Conservation (phyloP, 2,888 invertebrate species). For the Phyllotreta striolata region DNA sequence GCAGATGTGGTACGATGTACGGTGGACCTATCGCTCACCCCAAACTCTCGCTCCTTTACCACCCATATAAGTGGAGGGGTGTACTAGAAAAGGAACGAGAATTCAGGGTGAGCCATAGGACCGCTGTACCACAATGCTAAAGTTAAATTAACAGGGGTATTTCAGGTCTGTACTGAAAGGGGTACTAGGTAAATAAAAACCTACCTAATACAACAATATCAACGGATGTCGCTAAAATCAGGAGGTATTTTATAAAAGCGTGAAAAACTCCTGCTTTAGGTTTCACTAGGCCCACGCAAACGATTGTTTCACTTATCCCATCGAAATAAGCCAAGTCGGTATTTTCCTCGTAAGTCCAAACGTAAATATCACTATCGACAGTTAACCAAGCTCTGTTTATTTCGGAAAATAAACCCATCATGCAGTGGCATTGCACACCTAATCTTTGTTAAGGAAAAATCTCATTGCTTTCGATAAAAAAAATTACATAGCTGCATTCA, state of each 20-base stretch:
- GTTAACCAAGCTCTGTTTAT: slow-evolving; percentile 97
- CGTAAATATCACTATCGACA: slow-evolving; percentile 96
- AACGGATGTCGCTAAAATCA: slow-evolving; percentile 92
- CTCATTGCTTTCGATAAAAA: not conserved
- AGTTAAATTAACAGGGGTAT: too few species aligned
- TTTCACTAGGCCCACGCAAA: slow-evolving; percentile 89
- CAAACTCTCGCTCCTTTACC: too few species aligned
- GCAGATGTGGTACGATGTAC: not conserved
- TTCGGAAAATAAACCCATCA: slow-evolving; percentile 97
- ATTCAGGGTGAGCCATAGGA: too few species aligned
- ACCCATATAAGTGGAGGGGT: too few species aligned
- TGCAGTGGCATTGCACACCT: slow-evolving; percentile 96
- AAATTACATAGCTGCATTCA: too few species aligned
- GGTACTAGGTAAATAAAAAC: not conserved
- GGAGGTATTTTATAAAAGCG: slow-evolving; percentile 86
- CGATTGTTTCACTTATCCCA: slow-evolving; percentile 92
- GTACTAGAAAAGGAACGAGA: too few species aligned
- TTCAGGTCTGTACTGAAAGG: too few species aligned
- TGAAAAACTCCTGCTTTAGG: slow-evolving; percentile 92
- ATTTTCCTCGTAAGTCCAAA: slow-evolving; percentile 97
- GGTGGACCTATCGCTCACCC: slow-evolving; percentile 44
- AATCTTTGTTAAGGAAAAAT: slow-evolving; percentile 43
- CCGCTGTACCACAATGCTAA: too few species aligned
- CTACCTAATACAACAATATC: slow-evolving; percentile 88
- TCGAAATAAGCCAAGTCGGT: slow-evolving; percentile 97